Base-by-base conservation (phyloP, 1,140 invertebrate genomes). In the Pristionchus pacificus region DNA sequence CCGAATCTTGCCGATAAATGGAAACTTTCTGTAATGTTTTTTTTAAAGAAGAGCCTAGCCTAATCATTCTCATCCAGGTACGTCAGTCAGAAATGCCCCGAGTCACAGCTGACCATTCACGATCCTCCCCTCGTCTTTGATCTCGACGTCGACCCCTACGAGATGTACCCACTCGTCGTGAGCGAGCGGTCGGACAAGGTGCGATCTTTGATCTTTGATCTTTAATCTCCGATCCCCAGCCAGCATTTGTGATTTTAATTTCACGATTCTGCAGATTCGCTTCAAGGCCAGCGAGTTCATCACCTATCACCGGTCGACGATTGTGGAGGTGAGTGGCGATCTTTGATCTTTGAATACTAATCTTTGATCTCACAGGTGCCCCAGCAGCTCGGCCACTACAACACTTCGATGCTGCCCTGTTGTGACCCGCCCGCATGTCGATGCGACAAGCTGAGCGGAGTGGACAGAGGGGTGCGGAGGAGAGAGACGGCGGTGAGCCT, bases 1-100 rank as follows among this genome's bases (percentile, higher is more conserved):
- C n/a, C n/a, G n/a, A n/a, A n/a, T n/a, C n/a, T n/a, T n/a, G n/a
- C n/a, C n/a, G n/a, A n/a, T n/a, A n/a, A n/a, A n/a, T n/a, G n/a
- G 38, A 49, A 19, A 49, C 38, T 49, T 6, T 49, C 19, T 49
- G 6, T 10, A 19, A 49, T 19, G 6, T 10, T 49, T 49, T 49
- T 49, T 49, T 49, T 49, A 49, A 49, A 49, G 6, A 49, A 49
- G 6, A 10, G 38, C 6, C 38, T 49, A n/a, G n/a, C n/a, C 0
- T 1, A 60, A 19, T 19, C 31, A 67, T 55, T 24, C 30, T 3
- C 19, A 74, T 79, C 65, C 59, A 83, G 79, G 79, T 81, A 81
- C 66, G 77, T 82, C n/a, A 74, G 70, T 2, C 80, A 82, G 74
- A 82, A 77, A 13, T 82, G 80, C 58, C 82, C 82, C 13, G 79